Evolutionary conservation across 35 echinoderm and acorn worm species (phyloP).

Genomic region (Anneissia japonica): DNA sequence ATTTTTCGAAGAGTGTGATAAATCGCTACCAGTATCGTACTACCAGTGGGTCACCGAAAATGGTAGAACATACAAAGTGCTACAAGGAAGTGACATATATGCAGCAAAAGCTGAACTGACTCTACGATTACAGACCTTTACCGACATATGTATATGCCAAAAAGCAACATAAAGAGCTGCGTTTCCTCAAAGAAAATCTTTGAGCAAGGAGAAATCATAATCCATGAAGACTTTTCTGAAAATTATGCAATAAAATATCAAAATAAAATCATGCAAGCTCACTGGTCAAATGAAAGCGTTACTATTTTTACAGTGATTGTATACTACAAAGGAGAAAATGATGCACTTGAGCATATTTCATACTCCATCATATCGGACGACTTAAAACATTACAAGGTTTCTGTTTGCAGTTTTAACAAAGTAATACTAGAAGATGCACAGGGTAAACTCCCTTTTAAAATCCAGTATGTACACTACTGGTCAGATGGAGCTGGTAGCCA

Average conservation of each 20-base stretch:
- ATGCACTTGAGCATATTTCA: no score
- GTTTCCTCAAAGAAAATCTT: no score
- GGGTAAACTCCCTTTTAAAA: constrained; percentile 29
- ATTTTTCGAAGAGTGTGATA: no score
- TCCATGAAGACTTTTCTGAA: no score
- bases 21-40: not conserved
- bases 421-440: no score
- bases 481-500: constrained; percentile 51
- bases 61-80: not conserved
- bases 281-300: constrained; percentile 19
- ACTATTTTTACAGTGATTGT: constrained; percentile 26
- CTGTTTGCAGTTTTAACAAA: no score
- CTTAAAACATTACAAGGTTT: no score
- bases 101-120: not conserved
- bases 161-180: not conserved
- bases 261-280: constrained; percentile 22
- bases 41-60: not conserved
- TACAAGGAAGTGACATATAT: not conserved
- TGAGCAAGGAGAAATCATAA: no score
- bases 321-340: no score
- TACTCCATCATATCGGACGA: no score
- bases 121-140: not conserved
- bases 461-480: constrained; percentile 55
- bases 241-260: constrained; percentile 1
- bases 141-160: constrained; percentile 6